These are phyloP conservation scores for Ptyas mucosa DNA, from an alignment of 2,113 vertebrate genomes.

Conservation along the genomic window DNA sequence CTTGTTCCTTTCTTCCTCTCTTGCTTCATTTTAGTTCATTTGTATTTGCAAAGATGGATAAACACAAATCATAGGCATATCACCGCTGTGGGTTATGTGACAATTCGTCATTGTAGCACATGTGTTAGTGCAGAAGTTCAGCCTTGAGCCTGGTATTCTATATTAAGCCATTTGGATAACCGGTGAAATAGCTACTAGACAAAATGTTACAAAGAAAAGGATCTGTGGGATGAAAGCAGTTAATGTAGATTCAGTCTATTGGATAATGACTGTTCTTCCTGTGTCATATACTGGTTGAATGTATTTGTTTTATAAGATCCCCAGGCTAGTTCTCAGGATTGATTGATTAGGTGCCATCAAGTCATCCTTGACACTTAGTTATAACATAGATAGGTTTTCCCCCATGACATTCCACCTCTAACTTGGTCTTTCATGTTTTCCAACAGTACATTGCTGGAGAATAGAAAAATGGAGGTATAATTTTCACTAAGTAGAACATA, in stretches of 20 bases:
- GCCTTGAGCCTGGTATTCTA: not conserved
- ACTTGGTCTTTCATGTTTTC: not conserved
- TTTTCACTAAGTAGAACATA: not conserved
- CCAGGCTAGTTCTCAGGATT: not conserved
- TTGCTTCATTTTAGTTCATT: not conserved
- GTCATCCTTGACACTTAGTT: not conserved
- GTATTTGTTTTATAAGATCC: not conserved
- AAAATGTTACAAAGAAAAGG: not conserved
- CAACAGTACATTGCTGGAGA: not conserved
- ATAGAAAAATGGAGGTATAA: not conserved
- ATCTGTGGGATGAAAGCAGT: not conserved
- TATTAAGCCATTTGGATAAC: not conserved
- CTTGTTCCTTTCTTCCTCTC: not conserved
- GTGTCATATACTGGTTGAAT: not conserved
- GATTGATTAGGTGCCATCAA: not conserved
- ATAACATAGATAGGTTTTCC: not conserved
- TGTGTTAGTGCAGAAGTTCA: not conserved
- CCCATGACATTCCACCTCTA: not conserved
- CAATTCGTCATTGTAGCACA: not conserved
- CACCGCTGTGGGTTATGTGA: no score
- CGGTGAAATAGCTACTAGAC: not conserved
- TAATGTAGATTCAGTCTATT: not conserved
- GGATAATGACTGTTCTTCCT: not conserved
- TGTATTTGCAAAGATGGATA: slow-evolving; percentile 1
- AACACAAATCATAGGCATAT: not conserved